phyloP scores from a whole-genome alignment of 2,888 invertebrate species.

The Antheraea yamamai region DNA sequence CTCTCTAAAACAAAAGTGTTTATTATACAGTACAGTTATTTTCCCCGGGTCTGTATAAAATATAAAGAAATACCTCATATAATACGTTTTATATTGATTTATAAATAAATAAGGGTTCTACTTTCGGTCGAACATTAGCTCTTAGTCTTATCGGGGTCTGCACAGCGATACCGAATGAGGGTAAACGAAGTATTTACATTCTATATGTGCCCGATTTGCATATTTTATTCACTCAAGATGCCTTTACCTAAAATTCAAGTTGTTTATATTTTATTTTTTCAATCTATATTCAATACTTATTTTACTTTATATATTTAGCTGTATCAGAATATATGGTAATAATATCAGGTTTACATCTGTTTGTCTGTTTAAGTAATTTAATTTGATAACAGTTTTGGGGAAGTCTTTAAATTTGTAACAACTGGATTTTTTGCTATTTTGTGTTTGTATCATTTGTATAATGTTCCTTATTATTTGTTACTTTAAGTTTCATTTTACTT shows the following conservation, averaged over 20 bases:
- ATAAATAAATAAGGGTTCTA: not conserved
- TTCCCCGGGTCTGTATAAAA: not conserved
- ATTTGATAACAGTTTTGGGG: no score
- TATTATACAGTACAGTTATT: no score
- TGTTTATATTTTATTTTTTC: slow-evolving; percentile 7
- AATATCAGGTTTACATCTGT: no score
- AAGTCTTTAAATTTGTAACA: no score
- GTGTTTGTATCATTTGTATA: no score
- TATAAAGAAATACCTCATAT: not conserved
- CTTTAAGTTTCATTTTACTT: no score
- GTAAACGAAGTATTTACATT: slow-evolving; percentile 12
- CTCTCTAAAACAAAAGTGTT: no score
- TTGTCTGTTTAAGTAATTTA: no score
- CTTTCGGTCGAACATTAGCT: not conserved
- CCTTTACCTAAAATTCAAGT: not conserved
- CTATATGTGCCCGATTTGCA: not conserved
- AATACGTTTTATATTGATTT: not conserved
- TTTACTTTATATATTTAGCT: no score
- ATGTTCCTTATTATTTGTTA: no score
- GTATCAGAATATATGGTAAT: no score
- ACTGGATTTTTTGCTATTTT: no score
- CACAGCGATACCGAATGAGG: not conserved
- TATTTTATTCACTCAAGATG: slow-evolving; percentile 12
- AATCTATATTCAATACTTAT: not conserved
- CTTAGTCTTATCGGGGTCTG: not conserved